Evolutionary conservation across 2,113 vertebrate genomes (phyloP).

Genomic region (Takifugu bimaculatus): DNA sequence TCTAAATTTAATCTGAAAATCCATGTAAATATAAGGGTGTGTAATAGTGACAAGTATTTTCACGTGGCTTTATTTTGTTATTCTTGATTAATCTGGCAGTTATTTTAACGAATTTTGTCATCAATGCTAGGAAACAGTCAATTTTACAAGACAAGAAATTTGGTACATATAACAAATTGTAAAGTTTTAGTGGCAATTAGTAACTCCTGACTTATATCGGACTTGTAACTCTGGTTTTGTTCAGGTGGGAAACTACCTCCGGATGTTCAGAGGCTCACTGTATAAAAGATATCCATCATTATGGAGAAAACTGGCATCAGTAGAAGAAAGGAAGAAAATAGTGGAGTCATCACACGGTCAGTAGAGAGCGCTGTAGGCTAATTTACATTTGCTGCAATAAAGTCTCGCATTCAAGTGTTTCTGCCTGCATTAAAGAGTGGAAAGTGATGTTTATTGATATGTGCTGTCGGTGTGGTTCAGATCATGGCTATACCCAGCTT

Average conservation of each 20-base stretch:
- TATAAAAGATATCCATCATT: conserved; percentile 96
- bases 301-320: conserved; percentile 94
- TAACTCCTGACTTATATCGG: too few species aligned
- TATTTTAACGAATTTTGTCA: too few species aligned
- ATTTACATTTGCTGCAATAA: not conserved
- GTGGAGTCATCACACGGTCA: conserved; percentile 96
- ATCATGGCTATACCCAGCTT: conserved; percentile 92
- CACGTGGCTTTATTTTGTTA: not conserved
- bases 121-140: too few species aligned
- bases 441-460: not conserved
- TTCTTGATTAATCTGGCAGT: too few species aligned
- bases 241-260: conserved; percentile 97
- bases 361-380: conserved; percentile 22
- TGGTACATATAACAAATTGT: too few species aligned
- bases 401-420: not conserved
- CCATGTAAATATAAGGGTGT: too few species aligned
- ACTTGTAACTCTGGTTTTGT: not conserved
- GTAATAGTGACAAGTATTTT: too few species aligned
- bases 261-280: conserved; percentile 97
- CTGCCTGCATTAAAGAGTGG: not conserved
- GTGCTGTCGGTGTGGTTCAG: conserved; percentile 44
- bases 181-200: too few species aligned
- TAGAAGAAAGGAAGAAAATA: conserved; percentile 97
- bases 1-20: too few species aligned
- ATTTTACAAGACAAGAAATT: too few species aligned